Base-by-base conservation (phyloP, 1,140 invertebrate genomes). In the Cheumatopsyche charites region DNA sequence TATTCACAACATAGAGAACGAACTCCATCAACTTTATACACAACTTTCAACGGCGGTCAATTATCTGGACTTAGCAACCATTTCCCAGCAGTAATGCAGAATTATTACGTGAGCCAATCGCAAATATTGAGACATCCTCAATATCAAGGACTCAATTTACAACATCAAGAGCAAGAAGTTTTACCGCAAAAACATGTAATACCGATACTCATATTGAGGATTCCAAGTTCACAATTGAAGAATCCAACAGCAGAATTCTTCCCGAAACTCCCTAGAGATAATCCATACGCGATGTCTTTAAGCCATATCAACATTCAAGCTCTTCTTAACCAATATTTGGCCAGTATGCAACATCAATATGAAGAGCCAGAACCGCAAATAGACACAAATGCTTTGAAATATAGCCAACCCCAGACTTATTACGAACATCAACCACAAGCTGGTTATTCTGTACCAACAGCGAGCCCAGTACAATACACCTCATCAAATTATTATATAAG, bases 221-320 rank as follows among this genome's bases (percentile, higher is more conserved):
- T 88, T 42, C 86, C 85, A 43, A 86, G 84, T 66, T 86, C 85
- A 43, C 86, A 86, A 70, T 77, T 88, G 9, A 82, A 81, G 49
- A 85, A 84, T 78, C 83, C 84, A 11, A 79, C 81, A 3, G 81
- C 82, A 19, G 83, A 82, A 68, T 70, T 87, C 2, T 86, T 87
- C 77, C 80, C 86, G 2, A 86, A 87, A 77, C 76, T 87, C 71
- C 86, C 86, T 4, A 77, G 83, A 25, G 82, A 80, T 72, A 84
- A 87, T 79, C 85, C 86, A 2, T 77, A 84, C 29, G 84, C 86
- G 0, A 79, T 81, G 58, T 79, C 80, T 70, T 79, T 88, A 26
- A 87, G 87, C 71, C 82, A 81, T 70, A 79, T 87, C 1, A 85
- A 87, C 74, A 77, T 88, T 3, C 85, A 80, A 70, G 58, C 77